phyloP scores from a whole-genome alignment of 2,113 vertebrate species.

The Lampris megalopsis region DNA sequence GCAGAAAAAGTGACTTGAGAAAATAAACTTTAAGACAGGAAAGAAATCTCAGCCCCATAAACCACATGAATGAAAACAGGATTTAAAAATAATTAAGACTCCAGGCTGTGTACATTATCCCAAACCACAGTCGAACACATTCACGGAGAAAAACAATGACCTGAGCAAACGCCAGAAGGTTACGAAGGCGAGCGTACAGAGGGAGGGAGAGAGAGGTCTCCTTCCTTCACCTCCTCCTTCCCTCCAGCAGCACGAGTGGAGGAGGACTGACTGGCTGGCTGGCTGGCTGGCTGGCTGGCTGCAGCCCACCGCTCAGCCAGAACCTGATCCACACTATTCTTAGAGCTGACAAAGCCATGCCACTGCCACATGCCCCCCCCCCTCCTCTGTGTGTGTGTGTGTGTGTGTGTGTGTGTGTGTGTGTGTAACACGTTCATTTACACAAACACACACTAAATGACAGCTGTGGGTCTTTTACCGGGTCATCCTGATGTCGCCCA shows the following conservation, averaged over 20 bases:
- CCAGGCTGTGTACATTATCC: background rate
- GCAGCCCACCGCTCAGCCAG: conserved; percentile 12
- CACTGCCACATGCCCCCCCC: no score
- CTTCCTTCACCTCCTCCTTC: conserved; percentile 19
- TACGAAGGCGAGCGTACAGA: background rate
- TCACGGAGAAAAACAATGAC: background rate
- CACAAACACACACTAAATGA: background rate
- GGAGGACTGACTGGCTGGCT: conserved; percentile 4
- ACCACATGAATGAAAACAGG: no score
- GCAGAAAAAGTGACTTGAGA: no score
- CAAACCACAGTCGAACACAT: background rate
- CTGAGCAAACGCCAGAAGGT: background rate
- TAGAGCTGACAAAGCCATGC: conserved; percentile 65
- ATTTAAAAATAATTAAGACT: no score
- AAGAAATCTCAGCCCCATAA: background rate
- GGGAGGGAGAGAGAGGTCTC: background rate
- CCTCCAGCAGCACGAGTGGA: conserved; percentile 7
- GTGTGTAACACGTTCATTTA: conserved; percentile 43
- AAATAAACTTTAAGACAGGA: no score
- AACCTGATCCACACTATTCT: conserved; percentile 75
- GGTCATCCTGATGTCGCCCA: no score
- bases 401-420: conserved; percentile 1
- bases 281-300: background rate
- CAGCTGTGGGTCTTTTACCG: no score
- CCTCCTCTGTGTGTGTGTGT: conserved; percentile 15